Evolutionary conservation across 2,797 vertebrate genomes (phyloP).

Genomic region (Dipus sagitta): DNA sequence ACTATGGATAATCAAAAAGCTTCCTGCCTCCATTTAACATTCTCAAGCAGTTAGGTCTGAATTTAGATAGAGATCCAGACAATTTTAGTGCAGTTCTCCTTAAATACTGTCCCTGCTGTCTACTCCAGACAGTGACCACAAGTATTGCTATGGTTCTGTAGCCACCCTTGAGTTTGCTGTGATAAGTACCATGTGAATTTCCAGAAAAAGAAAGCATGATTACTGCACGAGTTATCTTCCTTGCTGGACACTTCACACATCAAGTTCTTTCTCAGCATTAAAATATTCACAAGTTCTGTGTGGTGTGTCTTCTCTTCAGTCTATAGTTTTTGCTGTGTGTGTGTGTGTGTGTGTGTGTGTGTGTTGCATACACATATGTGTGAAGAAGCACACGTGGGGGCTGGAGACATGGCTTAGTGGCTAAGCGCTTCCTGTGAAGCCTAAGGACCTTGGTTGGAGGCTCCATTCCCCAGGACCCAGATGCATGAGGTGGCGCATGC

Average conservation of each 20-base stretch:
- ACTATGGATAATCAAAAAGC: slow-evolving; percentile 75
- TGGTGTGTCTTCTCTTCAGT: background rate
- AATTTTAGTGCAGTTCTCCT: background rate
- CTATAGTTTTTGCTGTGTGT: no score
- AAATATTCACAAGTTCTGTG: background rate
- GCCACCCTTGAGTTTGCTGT: background rate
- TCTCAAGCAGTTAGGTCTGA: slow-evolving; percentile 37
- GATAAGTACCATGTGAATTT: background rate
- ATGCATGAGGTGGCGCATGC: no score
- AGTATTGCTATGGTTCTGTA: background rate
- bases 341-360: no score
- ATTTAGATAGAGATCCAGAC: slow-evolving; percentile 12
- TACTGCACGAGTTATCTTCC: background rate
- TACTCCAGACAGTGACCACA: background rate
- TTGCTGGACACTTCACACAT: background rate
- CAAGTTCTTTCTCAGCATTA: background rate
- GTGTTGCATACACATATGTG: no score
- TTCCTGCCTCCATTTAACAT: slow-evolving; percentile 70
- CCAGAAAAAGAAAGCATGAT: fast-evolving
- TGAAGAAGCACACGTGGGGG: no score
- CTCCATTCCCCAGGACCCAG: no score
- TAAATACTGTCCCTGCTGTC: background rate
- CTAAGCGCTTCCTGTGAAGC: no score
- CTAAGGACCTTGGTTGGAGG: no score
- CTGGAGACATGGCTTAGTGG: no score